Conservation (phyloP, 2,113 vertebrate genomes). For the Menidia beryllina region DNA sequence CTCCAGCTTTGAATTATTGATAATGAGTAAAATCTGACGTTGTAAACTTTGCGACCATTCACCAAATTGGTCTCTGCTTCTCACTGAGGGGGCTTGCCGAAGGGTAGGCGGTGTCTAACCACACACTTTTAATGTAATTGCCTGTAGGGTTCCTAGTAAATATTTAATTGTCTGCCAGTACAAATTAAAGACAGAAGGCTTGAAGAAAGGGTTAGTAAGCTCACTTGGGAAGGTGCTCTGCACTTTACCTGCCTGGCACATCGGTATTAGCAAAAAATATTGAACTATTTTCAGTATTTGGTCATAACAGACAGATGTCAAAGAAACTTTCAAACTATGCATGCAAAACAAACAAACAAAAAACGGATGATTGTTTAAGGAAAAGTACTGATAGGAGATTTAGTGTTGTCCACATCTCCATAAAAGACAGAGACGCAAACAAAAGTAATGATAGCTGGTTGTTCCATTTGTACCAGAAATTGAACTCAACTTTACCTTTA, state of each 20-base stretch:
- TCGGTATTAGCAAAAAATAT: too few relatives aligned
- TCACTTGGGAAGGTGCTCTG: slow-evolving; percentile 53
- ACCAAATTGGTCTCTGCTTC: slow-evolving; percentile 86
- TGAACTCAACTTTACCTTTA: too few relatives aligned
- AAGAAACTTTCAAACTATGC: too few relatives aligned
- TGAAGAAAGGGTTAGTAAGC: slow-evolving; percentile 66
- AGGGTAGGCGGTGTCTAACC: slow-evolving; percentile 91
- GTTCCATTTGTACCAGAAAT: too few relatives aligned
- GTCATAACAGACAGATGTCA: too few relatives aligned
- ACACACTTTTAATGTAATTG: slow-evolving; percentile 94
- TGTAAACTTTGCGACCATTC: slow-evolving; percentile 92
- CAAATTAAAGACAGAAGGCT: slow-evolving; percentile 86
- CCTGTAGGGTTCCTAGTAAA: slow-evolving; percentile 91
- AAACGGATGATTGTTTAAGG: too few relatives aligned
- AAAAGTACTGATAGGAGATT: too few relatives aligned
- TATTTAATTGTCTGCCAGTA: slow-evolving; percentile 93
- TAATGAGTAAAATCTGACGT: slow-evolving; percentile 91
- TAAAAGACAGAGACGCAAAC: too few relatives aligned
- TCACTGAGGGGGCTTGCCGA: slow-evolving; percentile 83
- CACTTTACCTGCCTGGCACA: slow-evolving; percentile 68
- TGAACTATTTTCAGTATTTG: too few relatives aligned
- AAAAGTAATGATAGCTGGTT: too few relatives aligned
- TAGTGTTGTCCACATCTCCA: too few relatives aligned
- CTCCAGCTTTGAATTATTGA: slow-evolving; percentile 88
- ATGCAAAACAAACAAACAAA: too few relatives aligned